A percentile compares a stretch with the other conserved stretches of the same genome.
These are phyloP conservation scores for Sycobia sp. DNA, from an alignment of 1,140 invertebrate species.

Conservation along the genomic window DNA sequence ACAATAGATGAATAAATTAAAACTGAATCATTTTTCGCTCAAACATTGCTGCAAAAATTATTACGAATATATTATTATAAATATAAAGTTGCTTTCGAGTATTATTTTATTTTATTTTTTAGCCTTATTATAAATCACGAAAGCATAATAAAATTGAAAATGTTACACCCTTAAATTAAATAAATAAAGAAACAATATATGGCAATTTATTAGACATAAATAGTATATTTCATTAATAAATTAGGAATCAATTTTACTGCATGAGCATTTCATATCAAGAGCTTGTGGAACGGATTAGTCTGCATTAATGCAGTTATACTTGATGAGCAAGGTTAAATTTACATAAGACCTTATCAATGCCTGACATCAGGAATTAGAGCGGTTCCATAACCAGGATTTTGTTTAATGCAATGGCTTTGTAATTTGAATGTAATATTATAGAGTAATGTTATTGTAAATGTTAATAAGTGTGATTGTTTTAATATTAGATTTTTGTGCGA, in stretches of 20 bases:
- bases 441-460: constrained; percentile 13
- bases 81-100: too few species aligned
- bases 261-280: constrained; percentile 2
- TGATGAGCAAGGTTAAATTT: constrained; percentile 17
- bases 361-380: constrained; percentile 48
- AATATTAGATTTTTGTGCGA: constrained; percentile 3
- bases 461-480: constrained; percentile 28
- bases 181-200: background rate
- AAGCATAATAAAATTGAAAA: too few species aligned
- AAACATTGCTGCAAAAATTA: too few species aligned
- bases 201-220: background rate
- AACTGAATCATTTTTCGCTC: too few species aligned
- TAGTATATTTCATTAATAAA: background rate
- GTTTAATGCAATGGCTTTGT: constrained; percentile 18
- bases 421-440: background rate
- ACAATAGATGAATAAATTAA: too few species aligned
- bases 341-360: constrained; percentile 36
- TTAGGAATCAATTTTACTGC: background rate
- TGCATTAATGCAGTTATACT: constrained; percentile 8
- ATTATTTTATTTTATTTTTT: too few species aligned
- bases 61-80: too few species aligned
- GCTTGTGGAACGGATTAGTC: constrained; percentile 11
- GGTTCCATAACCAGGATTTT: constrained; percentile 45
- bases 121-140: too few species aligned
- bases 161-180: constrained; percentile 9